phyloP scores from a whole-genome alignment of 2,888 invertebrate genomes.

The Amiota mariae region DNA sequence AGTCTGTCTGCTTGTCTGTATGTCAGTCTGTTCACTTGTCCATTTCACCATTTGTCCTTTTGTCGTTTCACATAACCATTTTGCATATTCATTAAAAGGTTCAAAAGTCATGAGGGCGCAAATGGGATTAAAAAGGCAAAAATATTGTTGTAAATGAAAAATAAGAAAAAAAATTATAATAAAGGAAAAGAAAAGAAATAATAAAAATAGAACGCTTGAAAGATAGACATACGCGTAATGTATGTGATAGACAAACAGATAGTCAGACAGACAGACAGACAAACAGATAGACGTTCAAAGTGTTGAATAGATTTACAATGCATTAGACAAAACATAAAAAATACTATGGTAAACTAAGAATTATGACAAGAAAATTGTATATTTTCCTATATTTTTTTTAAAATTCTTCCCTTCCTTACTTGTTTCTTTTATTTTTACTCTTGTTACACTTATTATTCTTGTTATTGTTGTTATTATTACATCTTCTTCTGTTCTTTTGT shows the following conservation, averaged over 20 bases:
- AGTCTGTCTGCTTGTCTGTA: not conserved
- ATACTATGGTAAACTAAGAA: too few species aligned
- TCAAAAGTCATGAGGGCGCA: constrained; percentile 3
- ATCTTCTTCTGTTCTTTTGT: too few species aligned
- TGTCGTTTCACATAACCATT: constrained; percentile 23
- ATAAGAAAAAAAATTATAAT: not conserved
- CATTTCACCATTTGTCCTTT: too few species aligned
- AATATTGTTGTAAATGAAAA: not conserved
- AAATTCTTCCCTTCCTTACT: too few species aligned
- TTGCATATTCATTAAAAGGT: constrained; percentile 39
- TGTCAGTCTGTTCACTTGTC: not conserved
- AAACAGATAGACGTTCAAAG: not conserved
- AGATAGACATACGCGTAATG: not conserved
- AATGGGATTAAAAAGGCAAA: not conserved
- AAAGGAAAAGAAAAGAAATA: not conserved
- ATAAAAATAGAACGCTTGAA: not conserved
- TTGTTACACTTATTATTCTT: too few species aligned
- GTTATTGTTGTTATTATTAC: too few species aligned
- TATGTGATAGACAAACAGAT: not conserved
- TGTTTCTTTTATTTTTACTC: not conserved
- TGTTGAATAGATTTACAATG: not conserved
- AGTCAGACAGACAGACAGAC: not conserved
- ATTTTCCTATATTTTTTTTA: too few species aligned
- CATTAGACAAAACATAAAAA: not conserved
- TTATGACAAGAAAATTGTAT: too few species aligned